phyloP scores from a whole-genome alignment of 2,888 invertebrate genomes.

The Andrena fulva region DNA sequence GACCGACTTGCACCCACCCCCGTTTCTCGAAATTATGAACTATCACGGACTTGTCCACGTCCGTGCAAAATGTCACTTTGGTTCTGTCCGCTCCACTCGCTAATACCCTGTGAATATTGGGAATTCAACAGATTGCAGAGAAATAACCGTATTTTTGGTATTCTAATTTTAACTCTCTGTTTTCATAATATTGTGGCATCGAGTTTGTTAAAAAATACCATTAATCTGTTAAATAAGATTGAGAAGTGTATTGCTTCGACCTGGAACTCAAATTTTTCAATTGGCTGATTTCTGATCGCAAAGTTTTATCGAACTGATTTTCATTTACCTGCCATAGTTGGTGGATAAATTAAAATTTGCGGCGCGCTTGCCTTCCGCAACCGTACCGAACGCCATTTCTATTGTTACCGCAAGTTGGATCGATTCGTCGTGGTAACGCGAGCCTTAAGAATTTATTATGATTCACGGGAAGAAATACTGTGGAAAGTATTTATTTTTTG shows the following conservation, averaged over 20 bases:
- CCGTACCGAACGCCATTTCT: slow-evolving; percentile 74
- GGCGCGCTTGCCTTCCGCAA: slow-evolving; percentile 74
- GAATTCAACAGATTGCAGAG: neutral
- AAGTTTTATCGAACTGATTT: neutral
- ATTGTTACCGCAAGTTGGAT: slow-evolving; percentile 65
- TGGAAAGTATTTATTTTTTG: too few species aligned
- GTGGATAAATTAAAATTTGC: slow-evolving; percentile 73
- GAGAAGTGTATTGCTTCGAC: neutral
- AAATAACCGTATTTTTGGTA: neutral
- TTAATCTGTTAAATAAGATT: neutral
- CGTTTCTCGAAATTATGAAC: slow-evolving; percentile 96
- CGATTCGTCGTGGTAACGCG: slow-evolving; percentile 65
- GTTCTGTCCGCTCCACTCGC: slow-evolving; percentile 84
- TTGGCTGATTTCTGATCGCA: neutral
- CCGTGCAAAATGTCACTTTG: slow-evolving; percentile 91
- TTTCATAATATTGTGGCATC: too few species aligned
- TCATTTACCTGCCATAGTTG: slow-evolving; percentile 78
- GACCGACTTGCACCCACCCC: slow-evolving; percentile 94
- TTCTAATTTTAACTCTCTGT: too few species aligned
- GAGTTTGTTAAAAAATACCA: neutral
- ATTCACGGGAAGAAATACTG: too few species aligned
- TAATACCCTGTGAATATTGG: slow-evolving; percentile 67
- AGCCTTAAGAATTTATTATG: neutral
- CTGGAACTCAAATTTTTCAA: neutral
- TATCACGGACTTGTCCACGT: slow-evolving; percentile 96